Evolutionary conservation across 1,140 invertebrate species (phyloP).

Genomic region (Formica exsecta): DNA sequence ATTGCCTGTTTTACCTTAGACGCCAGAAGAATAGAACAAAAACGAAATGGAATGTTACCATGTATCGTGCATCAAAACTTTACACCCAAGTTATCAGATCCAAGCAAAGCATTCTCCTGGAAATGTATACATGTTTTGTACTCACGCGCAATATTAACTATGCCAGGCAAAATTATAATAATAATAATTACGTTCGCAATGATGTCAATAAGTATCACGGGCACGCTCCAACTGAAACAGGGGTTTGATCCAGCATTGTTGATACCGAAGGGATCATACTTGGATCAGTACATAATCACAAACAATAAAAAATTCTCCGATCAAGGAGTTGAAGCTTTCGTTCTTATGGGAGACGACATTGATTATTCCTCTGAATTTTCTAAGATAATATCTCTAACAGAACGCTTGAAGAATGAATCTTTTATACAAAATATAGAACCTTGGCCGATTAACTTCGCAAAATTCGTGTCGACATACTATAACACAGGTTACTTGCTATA

Average conservation of each 20-base stretch:
- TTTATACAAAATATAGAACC: conserved; percentile 88
- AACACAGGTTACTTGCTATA: conserved; percentile 80
- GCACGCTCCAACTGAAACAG: conserved; percentile 89
- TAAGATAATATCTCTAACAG: conserved; percentile 88
- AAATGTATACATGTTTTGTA: conserved; percentile 88
- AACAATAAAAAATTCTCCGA: conserved; percentile 89
- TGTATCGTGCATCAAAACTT: conserved; percentile 90
- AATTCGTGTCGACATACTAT: conserved; percentile 87
- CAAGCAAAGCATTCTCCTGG: conserved; percentile 85
- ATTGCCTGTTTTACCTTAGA: conserved; percentile 92
- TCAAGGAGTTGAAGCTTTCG: conserved; percentile 88
- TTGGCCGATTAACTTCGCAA: conserved; percentile 89
- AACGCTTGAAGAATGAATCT: conserved; percentile 85
- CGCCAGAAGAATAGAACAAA: conserved; percentile 88
- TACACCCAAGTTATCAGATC: conserved; percentile 79
- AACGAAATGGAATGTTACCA: conserved; percentile 89
- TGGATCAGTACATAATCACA: conserved; percentile 88
- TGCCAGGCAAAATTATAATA: conserved; percentile 87
- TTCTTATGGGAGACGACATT: conserved; percentile 89
- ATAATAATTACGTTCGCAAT: conserved; percentile 88
- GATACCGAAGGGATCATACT: conserved; percentile 90
- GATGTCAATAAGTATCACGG: conserved; percentile 88
- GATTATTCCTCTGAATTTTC: conserved; percentile 89
- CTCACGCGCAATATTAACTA: conserved; percentile 88
- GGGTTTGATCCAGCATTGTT: conserved; percentile 94